A percentile compares a stretch with the other conserved stretches of the same genome.
Evolutionary conservation across 2,797 vertebrate genomes (phyloP).

Genomic region (Remorina albescens): DNA sequence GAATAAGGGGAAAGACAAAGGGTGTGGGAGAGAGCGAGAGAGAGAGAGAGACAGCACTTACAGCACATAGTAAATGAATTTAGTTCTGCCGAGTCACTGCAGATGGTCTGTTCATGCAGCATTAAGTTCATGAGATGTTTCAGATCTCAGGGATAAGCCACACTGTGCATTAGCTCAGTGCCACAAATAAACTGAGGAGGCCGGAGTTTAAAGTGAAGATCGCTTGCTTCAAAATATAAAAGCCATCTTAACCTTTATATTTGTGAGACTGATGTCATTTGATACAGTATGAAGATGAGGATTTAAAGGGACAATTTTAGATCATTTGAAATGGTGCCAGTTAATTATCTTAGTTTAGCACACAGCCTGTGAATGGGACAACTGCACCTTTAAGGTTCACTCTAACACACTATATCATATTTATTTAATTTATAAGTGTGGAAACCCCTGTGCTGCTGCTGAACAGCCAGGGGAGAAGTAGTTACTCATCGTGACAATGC

Average conservation of each 20-base stretch:
- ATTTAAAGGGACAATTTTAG: not conserved
- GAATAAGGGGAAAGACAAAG: not conserved
- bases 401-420: not conserved
- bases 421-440: not conserved
- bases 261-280: not conserved
- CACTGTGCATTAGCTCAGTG: constrained; percentile 5
- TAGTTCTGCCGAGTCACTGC: constrained; percentile 48
- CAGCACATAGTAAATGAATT: constrained; percentile 35
- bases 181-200: not conserved
- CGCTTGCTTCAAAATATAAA: not conserved
- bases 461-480: no score
- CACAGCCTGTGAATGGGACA: not conserved
- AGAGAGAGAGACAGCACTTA: not conserved
- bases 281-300: not conserved
- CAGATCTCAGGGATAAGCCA: constrained; percentile 13
- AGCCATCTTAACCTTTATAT: not conserved
- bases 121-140: constrained; percentile 46
- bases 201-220: not conserved
- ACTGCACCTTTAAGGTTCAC: not conserved
- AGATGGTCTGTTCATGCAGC: constrained; percentile 46
- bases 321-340: not conserved
- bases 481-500: no score
- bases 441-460: no score
- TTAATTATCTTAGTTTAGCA: not conserved
- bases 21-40: not conserved